Evolutionary conservation across 2,888 invertebrate genomes (phyloP).

Genomic region (Coelopa pilipes): DNA sequence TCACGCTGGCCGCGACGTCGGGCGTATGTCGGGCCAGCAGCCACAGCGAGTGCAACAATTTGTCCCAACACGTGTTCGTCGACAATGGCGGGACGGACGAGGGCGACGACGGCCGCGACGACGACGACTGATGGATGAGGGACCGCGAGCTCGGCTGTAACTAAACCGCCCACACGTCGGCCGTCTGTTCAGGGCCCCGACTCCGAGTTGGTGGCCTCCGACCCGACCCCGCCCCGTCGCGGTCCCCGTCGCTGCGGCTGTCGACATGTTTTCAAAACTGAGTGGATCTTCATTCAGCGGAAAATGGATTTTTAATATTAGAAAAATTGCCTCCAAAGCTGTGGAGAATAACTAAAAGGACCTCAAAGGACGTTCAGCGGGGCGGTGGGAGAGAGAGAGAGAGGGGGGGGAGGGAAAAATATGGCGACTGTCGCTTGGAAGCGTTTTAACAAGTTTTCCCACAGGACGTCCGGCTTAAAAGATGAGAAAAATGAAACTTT

Average conservation of each 20-base stretch:
- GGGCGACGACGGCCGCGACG: slow-evolving; percentile 39
- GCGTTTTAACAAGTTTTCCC: slow-evolving; percentile 57
- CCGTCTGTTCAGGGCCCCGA: not conserved
- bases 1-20: slow-evolving; percentile 4
- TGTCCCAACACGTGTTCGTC: slow-evolving; percentile 43
- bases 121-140: slow-evolving; percentile 30
- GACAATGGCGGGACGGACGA: slow-evolving; percentile 42
- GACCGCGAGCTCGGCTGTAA: slow-evolving; percentile 41
- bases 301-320: slow-evolving; percentile 65
- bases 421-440: slow-evolving; percentile 45
- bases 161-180: slow-evolving; percentile 22
- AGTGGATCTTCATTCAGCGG: slow-evolving; percentile 64
- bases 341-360: slow-evolving; percentile 40
- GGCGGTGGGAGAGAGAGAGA: slow-evolving; percentile 17
- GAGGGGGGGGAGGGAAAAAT: slow-evolving; percentile 28
- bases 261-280: slow-evolving; percentile 60
- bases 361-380: not conserved
- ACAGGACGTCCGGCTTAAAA: slow-evolving; percentile 64
- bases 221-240: not conserved
- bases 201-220: not conserved
- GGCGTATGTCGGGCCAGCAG: not conserved
- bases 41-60: slow-evolving; percentile 8
- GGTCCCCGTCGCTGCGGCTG: slow-evolving; percentile 26
- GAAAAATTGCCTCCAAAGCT: slow-evolving; percentile 45
- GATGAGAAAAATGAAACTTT: slow-evolving; percentile 64